A percentile compares a stretch with the other conserved stretches of the same genome.
Conservation (phyloP, 2,113 vertebrate genomes). For the Nestor notabilis region DNA sequence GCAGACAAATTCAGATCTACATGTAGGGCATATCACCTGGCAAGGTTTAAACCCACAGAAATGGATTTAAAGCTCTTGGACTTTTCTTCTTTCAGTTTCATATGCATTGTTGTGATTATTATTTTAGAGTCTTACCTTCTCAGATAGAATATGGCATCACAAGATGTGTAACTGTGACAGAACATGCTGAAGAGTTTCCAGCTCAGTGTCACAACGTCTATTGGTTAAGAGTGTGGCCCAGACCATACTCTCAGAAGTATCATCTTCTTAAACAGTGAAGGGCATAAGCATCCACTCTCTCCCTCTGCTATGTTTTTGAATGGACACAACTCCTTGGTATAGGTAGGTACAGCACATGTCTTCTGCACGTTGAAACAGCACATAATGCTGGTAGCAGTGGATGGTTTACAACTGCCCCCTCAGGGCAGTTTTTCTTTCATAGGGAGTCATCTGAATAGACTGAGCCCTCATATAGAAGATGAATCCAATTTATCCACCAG, state of each 20-base stretch:
- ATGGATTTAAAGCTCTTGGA: background rate
- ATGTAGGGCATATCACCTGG: background rate
- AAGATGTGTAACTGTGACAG: background rate
- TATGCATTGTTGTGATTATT: background rate
- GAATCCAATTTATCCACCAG: background rate
- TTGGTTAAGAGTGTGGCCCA: accelerated
- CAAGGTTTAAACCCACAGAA: background rate
- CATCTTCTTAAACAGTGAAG: background rate
- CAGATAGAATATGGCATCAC: background rate
- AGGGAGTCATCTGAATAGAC: background rate
- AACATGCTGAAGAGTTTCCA: background rate
- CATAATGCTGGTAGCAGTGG: accelerated
- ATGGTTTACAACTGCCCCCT: background rate
- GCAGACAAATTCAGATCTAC: background rate
- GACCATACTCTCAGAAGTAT: background rate
- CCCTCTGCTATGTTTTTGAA: background rate
- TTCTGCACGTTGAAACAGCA: background rate
- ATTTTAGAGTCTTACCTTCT: background rate
- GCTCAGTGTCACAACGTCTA: background rate
- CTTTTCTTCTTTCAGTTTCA: background rate
- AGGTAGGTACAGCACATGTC: background rate
- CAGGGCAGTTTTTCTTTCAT: background rate
- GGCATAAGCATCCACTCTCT: accelerated
- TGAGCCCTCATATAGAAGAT: background rate
- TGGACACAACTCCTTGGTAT: background rate